Evolutionary conservation across 2,797 vertebrate genomes (phyloP).

Genomic region (Gobionotothen gibberifrons): DNA sequence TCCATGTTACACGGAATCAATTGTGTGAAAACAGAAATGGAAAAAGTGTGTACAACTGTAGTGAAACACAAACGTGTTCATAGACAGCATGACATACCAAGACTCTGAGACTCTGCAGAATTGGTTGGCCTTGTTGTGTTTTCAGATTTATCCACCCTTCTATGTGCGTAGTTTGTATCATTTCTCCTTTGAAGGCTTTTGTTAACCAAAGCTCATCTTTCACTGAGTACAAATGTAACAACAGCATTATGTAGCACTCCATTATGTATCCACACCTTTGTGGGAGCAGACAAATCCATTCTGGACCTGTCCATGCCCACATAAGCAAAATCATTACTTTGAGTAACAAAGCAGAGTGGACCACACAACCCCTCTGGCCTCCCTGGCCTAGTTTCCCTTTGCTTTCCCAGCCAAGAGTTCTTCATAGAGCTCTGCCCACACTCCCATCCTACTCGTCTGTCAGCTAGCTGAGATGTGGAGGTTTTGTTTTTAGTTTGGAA

Average conservation of each 20-base stretch:
- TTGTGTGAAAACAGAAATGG: background rate
- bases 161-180: conserved; percentile 7
- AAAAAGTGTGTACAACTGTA: background rate
- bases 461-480: conserved; percentile 69
- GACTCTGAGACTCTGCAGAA: background rate
- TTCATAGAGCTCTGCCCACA: conserved; percentile 63
- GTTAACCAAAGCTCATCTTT: conserved; percentile 23
- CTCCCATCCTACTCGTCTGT: conserved; percentile 75
- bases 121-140: background rate
- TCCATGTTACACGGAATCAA: background rate
- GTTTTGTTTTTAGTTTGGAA: conserved; percentile 86
- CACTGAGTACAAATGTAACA: conserved; percentile 19
- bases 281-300: conserved; percentile 46
- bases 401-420: conserved; percentile 64
- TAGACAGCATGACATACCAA: background rate
- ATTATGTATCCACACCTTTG: conserved; percentile 54
- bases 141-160: background rate
- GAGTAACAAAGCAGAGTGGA: conserved; percentile 52
- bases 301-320: conserved; percentile 41
- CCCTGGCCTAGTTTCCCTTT: conserved; percentile 62
- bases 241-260: conserved; percentile 3
- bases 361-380: conserved; percentile 57
- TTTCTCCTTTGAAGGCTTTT: conserved; percentile 23
- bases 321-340: conserved; percentile 58
- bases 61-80: too few relatives aligned